These are phyloP conservation scores for Samia ricini DNA, from an alignment of 1,140 invertebrate species.

Conservation along the genomic window DNA sequence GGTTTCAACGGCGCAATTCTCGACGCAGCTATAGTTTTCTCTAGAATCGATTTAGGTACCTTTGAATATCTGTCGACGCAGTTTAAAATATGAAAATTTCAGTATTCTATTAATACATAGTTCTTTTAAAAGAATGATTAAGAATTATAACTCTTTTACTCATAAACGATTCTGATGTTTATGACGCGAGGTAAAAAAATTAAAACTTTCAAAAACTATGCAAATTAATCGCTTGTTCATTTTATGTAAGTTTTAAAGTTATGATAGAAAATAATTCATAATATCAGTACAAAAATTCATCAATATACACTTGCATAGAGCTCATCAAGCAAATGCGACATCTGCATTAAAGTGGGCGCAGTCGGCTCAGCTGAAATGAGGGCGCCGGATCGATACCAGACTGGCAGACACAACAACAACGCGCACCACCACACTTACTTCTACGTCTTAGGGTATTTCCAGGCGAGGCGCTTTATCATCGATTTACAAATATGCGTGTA, in stretches of 20 bases:
- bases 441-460: constrained; percentile 1
- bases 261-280: background rate
- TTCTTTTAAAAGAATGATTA: no score
- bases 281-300: background rate
- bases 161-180: no score
- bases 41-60: background rate
- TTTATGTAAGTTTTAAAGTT: background rate
- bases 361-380: constrained; percentile 54
- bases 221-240: no score
- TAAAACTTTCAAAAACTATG: no score
- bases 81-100: background rate
- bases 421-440: background rate
- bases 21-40: background rate
- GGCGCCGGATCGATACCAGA: constrained; percentile 70
- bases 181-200: no score
- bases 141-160: no score
- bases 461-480: background rate
- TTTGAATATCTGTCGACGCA: background rate
- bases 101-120: background rate
- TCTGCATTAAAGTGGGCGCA: constrained; percentile 42
- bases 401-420: constrained; percentile 52
- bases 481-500: background rate
- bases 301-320: constrained; percentile 1
- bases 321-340: constrained; percentile 37
- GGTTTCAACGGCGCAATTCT: constrained; percentile 6